Evolutionary conservation across 2,797 vertebrate species (phyloP), one percentile per base, ranked within the genome.

Genomic region (Vespertilio murinus): DNA sequence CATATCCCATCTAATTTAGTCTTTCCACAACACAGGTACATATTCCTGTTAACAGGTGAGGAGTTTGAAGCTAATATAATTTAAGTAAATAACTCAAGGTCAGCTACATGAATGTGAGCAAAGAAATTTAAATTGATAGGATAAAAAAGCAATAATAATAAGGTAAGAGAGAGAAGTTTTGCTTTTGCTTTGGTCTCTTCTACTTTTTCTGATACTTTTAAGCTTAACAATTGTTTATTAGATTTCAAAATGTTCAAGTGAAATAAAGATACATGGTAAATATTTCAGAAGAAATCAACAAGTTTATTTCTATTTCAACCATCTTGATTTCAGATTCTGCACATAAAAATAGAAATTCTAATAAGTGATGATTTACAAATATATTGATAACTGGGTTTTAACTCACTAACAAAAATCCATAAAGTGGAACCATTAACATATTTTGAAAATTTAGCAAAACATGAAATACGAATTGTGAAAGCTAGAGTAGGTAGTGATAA

Each of bases 301-400:
- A 61, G 0, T 52, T 91, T 28, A 89, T 75, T 93, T 89, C 25
- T 5, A 42, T 71, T 12, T 87, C 23, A 93, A 54, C 14, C 7
- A 86, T 6, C n/a, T 89, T 91, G 28, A 87, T 93, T 97, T 93
- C 25, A 69, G n/a, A 84, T 8, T 69, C 22, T 69, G 30, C 1
- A 87, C 83, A 87, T 73, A 90, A 88, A 96, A 87, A 90, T 47
- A 80, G 38, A 84, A 83, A 90, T 49, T 88, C 38, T 74, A 88
- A 69, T 80, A 73, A 74, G 40, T 35, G 11, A 88, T 8, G n/a
- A 64, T 69, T 92, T 90, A 73, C 14, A 93, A 56, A 93, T 80
- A 56, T 40, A 12, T 91, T 89, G 71, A 70, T 77, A 77, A 75
- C 28, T 40, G 18, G 91, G 5, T 4, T 38, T 87, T 89, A 61